phyloP scores from a whole-genome alignment of 2,113 vertebrate species.

The Eubucco bourcierii region DNA sequence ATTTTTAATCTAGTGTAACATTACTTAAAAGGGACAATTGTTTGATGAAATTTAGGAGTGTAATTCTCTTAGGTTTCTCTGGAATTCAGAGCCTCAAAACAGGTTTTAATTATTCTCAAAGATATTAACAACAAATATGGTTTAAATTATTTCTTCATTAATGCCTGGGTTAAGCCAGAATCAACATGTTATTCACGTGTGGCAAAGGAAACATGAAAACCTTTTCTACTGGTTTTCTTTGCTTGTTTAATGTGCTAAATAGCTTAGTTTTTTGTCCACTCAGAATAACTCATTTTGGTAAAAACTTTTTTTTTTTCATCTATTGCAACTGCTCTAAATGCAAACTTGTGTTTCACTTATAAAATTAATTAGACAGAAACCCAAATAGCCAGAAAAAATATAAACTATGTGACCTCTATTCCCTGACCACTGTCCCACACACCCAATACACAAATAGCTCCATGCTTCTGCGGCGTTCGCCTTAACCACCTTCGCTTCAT shows the following conservation, averaged over 20 bases:
- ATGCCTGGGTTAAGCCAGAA: background rate
- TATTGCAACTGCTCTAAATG: background rate
- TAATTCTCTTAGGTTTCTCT: background rate
- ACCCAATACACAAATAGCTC: background rate
- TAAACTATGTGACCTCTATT: background rate
- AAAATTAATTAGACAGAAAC: constrained; percentile 28
- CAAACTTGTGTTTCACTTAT: background rate
- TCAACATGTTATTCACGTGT: background rate
- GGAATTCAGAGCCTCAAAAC: background rate
- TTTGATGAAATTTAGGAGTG: background rate
- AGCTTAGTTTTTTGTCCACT: background rate
- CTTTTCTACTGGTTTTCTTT: background rate
- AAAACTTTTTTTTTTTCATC: background rate
- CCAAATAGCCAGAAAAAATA: background rate
- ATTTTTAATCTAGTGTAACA: background rate
- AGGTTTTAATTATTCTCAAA: background rate
- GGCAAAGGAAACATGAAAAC: background rate
- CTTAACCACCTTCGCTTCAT: background rate
- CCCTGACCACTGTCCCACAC: background rate
- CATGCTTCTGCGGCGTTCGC: background rate
- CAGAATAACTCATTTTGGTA: background rate
- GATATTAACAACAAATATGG: background rate
- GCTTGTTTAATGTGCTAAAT: background rate
- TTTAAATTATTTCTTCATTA: background rate
- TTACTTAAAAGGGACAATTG: background rate